Percentiles rank a stretch among this genome's conserved stretches.
Evolutionary conservation across 1,140 invertebrate species (phyloP).

Genomic region (Lepidotrigona ventralis): DNA sequence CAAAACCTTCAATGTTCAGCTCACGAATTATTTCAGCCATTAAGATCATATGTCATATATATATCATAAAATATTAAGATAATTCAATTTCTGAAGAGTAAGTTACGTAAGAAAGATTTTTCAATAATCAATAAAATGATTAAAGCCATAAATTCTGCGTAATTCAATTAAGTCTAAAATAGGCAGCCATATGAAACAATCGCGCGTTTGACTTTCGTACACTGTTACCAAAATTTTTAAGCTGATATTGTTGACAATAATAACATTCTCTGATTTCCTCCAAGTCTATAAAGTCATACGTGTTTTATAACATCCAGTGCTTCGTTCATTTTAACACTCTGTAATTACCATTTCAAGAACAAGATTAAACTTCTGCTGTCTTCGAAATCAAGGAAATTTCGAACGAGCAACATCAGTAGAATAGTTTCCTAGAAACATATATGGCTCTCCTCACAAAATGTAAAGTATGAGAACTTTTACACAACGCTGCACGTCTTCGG

Average conservation of each 20-base stretch:
- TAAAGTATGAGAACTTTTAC: not conserved
- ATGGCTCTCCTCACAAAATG: no score
- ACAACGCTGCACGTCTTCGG: not conserved
- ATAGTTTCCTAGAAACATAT: not conserved
- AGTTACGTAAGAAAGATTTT: not conserved
- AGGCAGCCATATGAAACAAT: not conserved
- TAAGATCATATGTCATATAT: not conserved
- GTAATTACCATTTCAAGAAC: not conserved
- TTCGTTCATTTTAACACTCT: not conserved
- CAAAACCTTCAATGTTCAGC: not conserved
- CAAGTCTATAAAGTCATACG: no score
- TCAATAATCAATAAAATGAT: not conserved
- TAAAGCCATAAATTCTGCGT: not conserved
- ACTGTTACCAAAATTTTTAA: not conserved
- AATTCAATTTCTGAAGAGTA: not conserved
- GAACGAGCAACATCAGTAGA: not conserved
- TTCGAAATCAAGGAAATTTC: not conserved
- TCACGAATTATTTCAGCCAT: not conserved
- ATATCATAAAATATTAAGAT: not conserved
- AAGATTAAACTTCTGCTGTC: not conserved
- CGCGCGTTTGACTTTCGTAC: not conserved
- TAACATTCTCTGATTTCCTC: no score
- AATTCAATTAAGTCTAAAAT: not conserved
- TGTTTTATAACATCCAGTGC: no score
- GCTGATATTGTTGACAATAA: not conserved